These are phyloP conservation scores for Rhopalosiphum padi DNA, from an alignment of 1,140 invertebrate genomes.

Conservation along the genomic window DNA sequence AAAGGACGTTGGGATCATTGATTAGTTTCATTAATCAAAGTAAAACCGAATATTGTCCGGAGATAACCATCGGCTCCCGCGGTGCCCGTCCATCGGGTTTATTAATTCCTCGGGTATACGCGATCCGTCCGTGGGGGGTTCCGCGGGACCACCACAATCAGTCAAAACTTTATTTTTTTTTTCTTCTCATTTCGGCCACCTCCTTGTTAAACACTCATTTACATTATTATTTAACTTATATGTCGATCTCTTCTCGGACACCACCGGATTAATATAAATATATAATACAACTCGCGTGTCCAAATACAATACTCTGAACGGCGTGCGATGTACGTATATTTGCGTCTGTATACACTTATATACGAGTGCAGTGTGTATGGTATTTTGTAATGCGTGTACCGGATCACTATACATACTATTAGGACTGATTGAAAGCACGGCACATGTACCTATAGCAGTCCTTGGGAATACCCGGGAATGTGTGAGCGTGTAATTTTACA, in stretches of 20 bases:
- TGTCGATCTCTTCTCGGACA: slow-evolving; percentile 17
- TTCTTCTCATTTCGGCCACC: slow-evolving; percentile 1
- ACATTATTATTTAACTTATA: slow-evolving; percentile 29
- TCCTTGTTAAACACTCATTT: slow-evolving; percentile 41
- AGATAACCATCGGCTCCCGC: slow-evolving; percentile 54
- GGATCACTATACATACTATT: background rate
- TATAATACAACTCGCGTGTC: background rate
- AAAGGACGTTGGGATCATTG: slow-evolving; percentile 50
- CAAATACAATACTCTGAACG: background rate
- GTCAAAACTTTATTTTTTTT: slow-evolving; percentile 42
- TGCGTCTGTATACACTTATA: background rate
- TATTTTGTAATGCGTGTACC: background rate
- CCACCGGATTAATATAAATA: background rate
- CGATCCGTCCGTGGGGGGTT: slow-evolving; percentile 30
- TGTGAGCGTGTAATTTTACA: too few relatives aligned
- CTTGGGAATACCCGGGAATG: too few relatives aligned
- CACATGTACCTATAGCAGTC: too few relatives aligned
- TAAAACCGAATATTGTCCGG: slow-evolving; percentile 57
- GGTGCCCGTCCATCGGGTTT: slow-evolving; percentile 43
- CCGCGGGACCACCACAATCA: slow-evolving; percentile 43
- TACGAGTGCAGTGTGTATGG: background rate
- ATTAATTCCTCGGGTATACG: slow-evolving; percentile 30
- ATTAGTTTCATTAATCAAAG: slow-evolving; percentile 57
- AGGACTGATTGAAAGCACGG: background rate
- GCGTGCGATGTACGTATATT: background rate